A percentile compares a stretch with the other conserved stretches of the same genome.
phyloP scores from a whole-genome alignment of 2,113 vertebrate genomes.

The Gobio gobio region DNA sequence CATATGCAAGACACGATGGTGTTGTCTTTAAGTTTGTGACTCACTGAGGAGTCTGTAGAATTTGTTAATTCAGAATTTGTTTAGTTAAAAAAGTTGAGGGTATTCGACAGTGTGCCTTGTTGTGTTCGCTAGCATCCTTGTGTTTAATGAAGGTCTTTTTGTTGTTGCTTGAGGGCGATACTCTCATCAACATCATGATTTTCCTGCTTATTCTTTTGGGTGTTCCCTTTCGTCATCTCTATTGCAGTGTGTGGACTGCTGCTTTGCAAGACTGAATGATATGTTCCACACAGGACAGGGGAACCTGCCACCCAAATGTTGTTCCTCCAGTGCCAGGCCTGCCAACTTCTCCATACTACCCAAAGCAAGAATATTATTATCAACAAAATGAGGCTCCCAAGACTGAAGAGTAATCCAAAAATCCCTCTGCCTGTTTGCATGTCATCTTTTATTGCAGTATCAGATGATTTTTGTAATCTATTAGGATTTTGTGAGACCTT shows the following conservation, averaged over 20 bases:
- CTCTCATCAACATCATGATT: neutral
- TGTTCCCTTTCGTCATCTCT: neutral
- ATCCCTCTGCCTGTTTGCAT: neutral
- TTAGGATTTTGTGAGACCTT: neutral
- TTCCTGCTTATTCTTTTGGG: neutral
- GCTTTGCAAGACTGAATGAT: neutral
- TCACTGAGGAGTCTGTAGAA: neutral
- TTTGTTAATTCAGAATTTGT: constrained; percentile 23
- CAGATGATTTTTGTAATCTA: neutral
- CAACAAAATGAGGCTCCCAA: neutral
- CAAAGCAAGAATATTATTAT: neutral
- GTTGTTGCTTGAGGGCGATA: neutral
- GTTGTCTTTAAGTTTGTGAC: neutral
- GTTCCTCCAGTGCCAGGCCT: neutral
- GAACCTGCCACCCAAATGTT: constrained; percentile 12
- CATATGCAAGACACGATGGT: neutral
- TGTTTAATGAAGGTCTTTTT: neutral
- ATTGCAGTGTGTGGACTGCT: neutral
- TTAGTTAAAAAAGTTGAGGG: neutral
- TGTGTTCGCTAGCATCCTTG: neutral
- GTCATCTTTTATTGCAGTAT: neutral
- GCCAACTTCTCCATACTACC: neutral
- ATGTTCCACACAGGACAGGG: neutral
- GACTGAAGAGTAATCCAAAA: neutral
- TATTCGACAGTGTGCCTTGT: neutral